A percentile compares a stretch with the other conserved stretches of the same genome.
phyloP scores from a whole-genome alignment of 2,113 vertebrate species.

The Tauraco erythrolophus region DNA sequence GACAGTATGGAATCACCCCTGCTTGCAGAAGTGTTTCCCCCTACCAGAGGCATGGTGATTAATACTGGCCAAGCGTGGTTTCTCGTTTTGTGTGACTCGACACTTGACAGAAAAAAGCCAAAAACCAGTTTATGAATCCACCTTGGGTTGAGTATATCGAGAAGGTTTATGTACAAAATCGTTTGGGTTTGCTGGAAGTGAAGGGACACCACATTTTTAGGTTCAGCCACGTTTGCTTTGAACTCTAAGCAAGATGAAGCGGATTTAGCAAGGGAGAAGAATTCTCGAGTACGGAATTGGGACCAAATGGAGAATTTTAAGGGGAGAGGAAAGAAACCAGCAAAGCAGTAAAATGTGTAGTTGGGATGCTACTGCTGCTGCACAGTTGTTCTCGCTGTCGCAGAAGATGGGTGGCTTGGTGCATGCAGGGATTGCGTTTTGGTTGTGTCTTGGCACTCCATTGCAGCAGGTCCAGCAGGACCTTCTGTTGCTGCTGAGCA shows the following conservation, averaged over 20 bases:
- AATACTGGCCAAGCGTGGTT: background rate
- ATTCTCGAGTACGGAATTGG: background rate
- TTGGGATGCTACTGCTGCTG: background rate
- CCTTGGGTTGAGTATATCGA: accelerated
- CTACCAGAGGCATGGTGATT: background rate
- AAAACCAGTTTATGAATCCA: accelerated
- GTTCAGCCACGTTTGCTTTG: background rate
- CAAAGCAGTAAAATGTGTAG: accelerated
- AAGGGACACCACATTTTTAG: background rate
- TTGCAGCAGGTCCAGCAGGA: accelerated
- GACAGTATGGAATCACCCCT: background rate
- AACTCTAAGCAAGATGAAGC: background rate
- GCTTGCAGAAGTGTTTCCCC: background rate
- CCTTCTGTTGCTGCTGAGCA: background rate
- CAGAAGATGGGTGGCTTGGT: background rate
- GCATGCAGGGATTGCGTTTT: background rate
- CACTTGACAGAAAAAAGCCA: background rate
- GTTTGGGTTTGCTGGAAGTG: background rate
- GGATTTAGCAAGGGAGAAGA: background rate
- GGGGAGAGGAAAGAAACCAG: background rate
- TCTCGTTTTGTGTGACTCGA: background rate
- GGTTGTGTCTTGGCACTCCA: background rate
- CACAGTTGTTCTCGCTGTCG: accelerated
- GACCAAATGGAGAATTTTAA: background rate
- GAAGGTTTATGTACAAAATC: background rate